Evolutionary conservation across 37 sponge, comb jelly and placozoan species (phyloP).

Genomic region (Beroe forskalii): DNA sequence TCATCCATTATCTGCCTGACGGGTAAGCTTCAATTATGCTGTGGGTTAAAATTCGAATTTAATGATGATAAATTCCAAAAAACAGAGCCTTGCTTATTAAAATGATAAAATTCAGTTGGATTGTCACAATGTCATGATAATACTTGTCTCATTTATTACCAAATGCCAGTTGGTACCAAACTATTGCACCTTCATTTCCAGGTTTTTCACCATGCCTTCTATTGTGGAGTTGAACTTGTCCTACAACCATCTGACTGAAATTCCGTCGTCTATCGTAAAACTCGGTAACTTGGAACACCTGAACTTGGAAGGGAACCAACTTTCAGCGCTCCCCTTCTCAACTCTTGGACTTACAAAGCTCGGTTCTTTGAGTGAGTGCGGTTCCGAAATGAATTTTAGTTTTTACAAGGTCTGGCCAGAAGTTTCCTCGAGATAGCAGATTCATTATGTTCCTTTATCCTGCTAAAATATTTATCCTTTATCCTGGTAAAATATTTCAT

Average conservation of each 20-base stretch:
- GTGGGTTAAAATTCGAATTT: too few relatives aligned
- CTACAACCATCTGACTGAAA: constrained; percentile 55
- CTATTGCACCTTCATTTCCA: background rate
- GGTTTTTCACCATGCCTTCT: constrained; percentile 53
- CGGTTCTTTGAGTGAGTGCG: constrained; percentile 11
- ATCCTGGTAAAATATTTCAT: too few relatives aligned
- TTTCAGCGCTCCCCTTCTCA: constrained; percentile 47
- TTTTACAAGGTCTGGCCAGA: too few relatives aligned
- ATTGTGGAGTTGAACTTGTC: constrained; percentile 35
- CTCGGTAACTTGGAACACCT: background rate
- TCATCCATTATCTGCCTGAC: constrained; percentile 40
- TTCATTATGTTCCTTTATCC: too few relatives aligned
- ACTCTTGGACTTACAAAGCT: background rate
- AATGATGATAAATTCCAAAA: too few relatives aligned
- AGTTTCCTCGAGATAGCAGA: too few relatives aligned
- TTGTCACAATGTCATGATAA: too few relatives aligned
- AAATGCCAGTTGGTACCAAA: too few relatives aligned
- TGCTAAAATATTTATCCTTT: too few relatives aligned
- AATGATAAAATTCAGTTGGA: too few relatives aligned
- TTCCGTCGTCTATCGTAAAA: background rate
- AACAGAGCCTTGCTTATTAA: too few relatives aligned
- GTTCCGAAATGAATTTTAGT: background rate
- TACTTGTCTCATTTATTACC: too few relatives aligned
- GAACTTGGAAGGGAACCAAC: constrained; percentile 46
- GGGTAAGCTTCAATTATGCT: background rate